These are phyloP conservation scores for Asbolus verrucosus DNA, from an alignment of 1,140 invertebrate species.

Conservation along the genomic window DNA sequence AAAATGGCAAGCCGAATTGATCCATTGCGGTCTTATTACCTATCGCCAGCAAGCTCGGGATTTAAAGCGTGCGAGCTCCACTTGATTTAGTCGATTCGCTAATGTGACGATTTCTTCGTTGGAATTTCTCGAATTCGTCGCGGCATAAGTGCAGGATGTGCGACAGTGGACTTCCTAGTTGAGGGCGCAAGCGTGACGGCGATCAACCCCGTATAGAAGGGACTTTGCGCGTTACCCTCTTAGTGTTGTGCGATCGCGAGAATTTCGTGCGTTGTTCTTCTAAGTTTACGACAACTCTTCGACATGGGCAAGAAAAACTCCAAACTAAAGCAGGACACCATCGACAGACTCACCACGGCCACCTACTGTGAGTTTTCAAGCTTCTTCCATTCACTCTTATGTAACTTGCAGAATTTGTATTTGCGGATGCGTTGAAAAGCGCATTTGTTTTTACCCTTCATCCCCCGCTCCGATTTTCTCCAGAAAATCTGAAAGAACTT, in stretches of 20 bases:
- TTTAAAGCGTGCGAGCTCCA: too few species aligned
- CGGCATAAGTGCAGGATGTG: constrained; percentile 25
- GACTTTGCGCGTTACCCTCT: constrained; percentile 26
- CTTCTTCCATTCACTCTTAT: constrained; percentile 7
- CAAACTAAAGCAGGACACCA: constrained; percentile 92
- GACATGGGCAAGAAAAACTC: constrained; percentile 91
- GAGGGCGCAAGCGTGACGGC: constrained; percentile 47
- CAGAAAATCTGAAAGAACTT: too few species aligned
- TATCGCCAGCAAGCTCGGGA: too few species aligned
- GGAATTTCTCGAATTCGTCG: constrained; percentile 3
- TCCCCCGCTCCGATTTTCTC: too few species aligned
- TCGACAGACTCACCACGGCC: constrained; percentile 86
- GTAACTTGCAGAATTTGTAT: too few species aligned
- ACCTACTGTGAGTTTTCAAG: constrained; percentile 87
- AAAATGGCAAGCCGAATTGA: too few species aligned
- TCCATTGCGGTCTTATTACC: too few species aligned
- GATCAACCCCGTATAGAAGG: constrained; percentile 26
- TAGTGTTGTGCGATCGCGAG: constrained; percentile 43
- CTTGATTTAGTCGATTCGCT: too few species aligned
- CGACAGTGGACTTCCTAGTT: constrained; percentile 26
- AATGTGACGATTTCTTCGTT: too few species aligned
- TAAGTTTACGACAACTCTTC: constrained; percentile 7
- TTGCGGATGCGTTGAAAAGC: too few species aligned
- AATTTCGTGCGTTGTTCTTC: constrained; percentile 23
- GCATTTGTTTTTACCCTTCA: too few species aligned